Conservation (phyloP, 2,888 invertebrate species). For the Pocota personata region DNA sequence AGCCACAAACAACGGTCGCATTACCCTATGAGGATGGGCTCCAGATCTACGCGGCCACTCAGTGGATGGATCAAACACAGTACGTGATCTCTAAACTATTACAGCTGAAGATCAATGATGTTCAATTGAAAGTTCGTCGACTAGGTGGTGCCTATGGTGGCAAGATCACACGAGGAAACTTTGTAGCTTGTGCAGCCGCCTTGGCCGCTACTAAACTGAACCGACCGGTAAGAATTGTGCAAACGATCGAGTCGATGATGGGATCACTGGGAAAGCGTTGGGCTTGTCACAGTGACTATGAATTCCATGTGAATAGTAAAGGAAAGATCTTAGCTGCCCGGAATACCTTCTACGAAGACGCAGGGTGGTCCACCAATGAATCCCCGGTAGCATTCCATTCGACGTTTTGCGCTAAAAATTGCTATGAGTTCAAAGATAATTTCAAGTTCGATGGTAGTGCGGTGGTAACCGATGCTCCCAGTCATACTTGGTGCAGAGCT, state of each 20-base stretch:
- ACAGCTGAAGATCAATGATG: conserved; percentile 85
- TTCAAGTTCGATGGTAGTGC: conserved; percentile 88
- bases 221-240: conserved; percentile 88
- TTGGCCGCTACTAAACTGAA: conserved; percentile 85
- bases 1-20: conserved; percentile 87
- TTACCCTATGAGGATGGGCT: conserved; percentile 89
- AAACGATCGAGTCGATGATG: conserved; percentile 90
- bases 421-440: conserved; percentile 87
- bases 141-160: conserved; percentile 92
- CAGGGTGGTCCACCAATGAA: conserved; percentile 85
- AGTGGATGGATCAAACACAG: conserved; percentile 86
- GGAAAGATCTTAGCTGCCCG: conserved; percentile 88
- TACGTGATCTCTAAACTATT: conserved; percentile 85
- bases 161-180: conserved; percentile 87
- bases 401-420: conserved; percentile 83
- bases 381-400: conserved; percentile 78
- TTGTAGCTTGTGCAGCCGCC: conserved; percentile 87
- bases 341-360: conserved; percentile 84
- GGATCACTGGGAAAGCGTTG: conserved; percentile 87
- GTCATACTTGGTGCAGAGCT: conserved; percentile 88
- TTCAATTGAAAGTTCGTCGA: conserved; percentile 88
- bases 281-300: conserved; percentile 86
- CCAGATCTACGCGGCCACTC: conserved; percentile 86
- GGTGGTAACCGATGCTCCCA: conserved; percentile 87
- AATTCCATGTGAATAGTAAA: conserved; percentile 85